phyloP scores from a whole-genome alignment of 2,888 invertebrate genomes.

The Acronicta alni region DNA sequence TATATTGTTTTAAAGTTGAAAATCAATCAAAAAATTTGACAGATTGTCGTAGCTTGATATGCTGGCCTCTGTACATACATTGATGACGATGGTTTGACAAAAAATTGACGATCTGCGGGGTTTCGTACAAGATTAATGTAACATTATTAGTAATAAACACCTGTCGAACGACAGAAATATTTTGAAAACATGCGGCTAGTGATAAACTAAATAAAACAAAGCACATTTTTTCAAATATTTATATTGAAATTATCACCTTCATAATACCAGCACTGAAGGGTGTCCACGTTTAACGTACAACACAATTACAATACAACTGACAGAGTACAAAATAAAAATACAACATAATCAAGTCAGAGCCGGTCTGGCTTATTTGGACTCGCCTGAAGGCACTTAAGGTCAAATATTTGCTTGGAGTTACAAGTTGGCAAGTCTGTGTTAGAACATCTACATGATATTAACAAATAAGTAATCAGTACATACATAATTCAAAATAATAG shows the following conservation, averaged over 20 bases:
- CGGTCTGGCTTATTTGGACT: slow-evolving; percentile 79
- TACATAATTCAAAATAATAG: not conserved
- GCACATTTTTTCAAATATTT: slow-evolving; percentile 77
- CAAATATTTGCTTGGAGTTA: slow-evolving; percentile 76
- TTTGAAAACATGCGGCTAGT: no score
- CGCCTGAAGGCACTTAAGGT: slow-evolving; percentile 87
- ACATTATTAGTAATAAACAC: no score
- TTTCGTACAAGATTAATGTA: no score
- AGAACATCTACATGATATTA: slow-evolving; percentile 24
- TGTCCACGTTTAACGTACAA: slow-evolving; percentile 88
- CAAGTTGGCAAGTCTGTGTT: slow-evolving; percentile 74
- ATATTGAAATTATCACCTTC: slow-evolving; percentile 88
- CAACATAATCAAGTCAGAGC: slow-evolving; percentile 61
- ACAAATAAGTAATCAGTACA: not conserved
- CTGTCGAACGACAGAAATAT: no score
- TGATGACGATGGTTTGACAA: no score
- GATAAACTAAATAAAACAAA: slow-evolving; percentile 55
- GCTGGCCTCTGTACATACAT: no score
- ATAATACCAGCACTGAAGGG: slow-evolving; percentile 84
- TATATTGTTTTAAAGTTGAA: no score
- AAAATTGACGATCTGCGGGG: no score
- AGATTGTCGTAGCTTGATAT: no score
- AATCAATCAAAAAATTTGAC: no score
- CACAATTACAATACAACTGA: slow-evolving; percentile 81
- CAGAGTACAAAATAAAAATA: slow-evolving; percentile 63